These are phyloP conservation scores for Andinoacara biseriatus DNA, from an alignment of 2,113 vertebrate genomes.

Conservation along the genomic window DNA sequence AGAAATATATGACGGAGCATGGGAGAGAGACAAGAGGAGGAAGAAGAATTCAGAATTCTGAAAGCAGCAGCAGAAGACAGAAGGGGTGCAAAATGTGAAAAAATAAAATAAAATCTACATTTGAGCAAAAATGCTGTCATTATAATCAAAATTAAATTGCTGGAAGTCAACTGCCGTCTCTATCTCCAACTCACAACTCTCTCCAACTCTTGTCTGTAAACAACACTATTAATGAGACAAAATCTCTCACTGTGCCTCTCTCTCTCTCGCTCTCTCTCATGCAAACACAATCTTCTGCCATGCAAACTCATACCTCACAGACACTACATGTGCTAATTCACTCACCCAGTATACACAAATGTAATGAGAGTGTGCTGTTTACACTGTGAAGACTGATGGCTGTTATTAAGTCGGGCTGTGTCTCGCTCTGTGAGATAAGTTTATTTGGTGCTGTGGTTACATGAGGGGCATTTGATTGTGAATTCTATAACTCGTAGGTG, in stretches of 20 bases:
- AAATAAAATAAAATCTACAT: not conserved
- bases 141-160: conserved; percentile 52
- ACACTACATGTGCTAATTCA: not conserved
- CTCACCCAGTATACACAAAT: conserved; percentile 28
- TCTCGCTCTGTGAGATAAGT: conserved; percentile 37
- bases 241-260: not conserved
- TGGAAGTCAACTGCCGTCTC: conserved; percentile 45
- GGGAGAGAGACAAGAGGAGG: not conserved
- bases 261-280: not conserved
- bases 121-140: conserved; percentile 24
- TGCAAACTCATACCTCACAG: conserved; percentile 4
- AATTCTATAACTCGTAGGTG: not conserved
- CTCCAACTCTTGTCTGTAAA: conserved; percentile 47
- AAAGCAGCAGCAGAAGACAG: conserved; percentile 13
- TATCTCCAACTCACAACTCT: conserved; percentile 39
- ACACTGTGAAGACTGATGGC: conserved; percentile 49
- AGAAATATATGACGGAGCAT: not conserved
- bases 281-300: conserved; percentile 12
- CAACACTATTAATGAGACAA: conserved; percentile 66
- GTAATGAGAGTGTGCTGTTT: conserved; percentile 52
- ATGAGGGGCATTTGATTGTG: conserved; percentile 30
- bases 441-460: conserved; percentile 21
- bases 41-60: not conserved
- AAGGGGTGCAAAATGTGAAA: conserved; percentile 13
- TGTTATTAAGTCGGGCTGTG: conserved; percentile 47